Conservation (phyloP, 2,113 vertebrate species). For the Chloropsis cyanopogon region DNA sequence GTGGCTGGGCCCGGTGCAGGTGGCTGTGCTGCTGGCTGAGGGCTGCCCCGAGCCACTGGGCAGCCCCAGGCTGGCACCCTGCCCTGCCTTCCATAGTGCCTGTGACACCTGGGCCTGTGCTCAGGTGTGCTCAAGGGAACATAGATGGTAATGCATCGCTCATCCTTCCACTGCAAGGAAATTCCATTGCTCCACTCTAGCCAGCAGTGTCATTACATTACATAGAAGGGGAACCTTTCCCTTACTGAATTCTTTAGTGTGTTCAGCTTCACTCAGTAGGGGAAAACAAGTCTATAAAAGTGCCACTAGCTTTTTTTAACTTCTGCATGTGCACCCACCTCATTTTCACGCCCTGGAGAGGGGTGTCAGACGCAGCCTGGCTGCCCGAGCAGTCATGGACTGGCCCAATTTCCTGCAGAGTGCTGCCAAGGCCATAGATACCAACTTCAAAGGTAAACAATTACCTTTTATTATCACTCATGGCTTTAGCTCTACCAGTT, state of each 20-base stretch:
- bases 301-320: neutral
- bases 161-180: neutral
- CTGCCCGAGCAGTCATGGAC: neutral
- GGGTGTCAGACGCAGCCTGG: neutral
- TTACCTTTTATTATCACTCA: constrained; percentile 67
- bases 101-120: neutral
- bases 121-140: neutral
- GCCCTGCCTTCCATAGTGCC: fast-evolving
- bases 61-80: fast-evolving
- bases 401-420: constrained; percentile 40
- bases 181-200: neutral
- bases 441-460: constrained; percentile 67
- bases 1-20: fast-evolving
- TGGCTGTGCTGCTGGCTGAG: neutral
- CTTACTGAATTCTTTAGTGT: neutral
- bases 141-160: fast-evolving
- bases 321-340: neutral
- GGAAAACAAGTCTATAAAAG: neutral
- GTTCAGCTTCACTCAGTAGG: neutral
- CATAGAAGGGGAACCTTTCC: neutral
- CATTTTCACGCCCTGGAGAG: neutral
- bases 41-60: neutral
- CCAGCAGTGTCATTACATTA: neutral
- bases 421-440: neutral
- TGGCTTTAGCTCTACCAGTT: constrained; percentile 55